Evolutionary conservation across 2,888 invertebrate genomes (phyloP).

Genomic region (Phengaris alcon): DNA sequence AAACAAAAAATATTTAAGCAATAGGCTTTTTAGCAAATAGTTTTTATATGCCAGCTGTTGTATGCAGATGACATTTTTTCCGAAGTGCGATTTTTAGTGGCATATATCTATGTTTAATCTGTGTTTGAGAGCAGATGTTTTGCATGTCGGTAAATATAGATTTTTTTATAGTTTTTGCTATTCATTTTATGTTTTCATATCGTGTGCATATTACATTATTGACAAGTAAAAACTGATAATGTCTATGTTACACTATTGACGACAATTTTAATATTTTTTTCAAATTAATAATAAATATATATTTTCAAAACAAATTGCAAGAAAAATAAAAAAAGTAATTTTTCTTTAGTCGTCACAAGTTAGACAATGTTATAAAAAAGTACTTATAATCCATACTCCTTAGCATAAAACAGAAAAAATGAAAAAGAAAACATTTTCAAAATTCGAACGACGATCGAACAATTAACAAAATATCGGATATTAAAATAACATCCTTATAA

Average conservation of each 20-base stretch:
- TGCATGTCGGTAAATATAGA: conserved; percentile 47
- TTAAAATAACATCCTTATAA: conserved; percentile 40
- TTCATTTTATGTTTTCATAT: conserved; percentile 20
- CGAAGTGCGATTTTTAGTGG: conserved; percentile 73
- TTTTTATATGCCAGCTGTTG: conserved; percentile 71
- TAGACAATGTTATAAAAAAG: not conserved
- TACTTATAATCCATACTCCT: not conserved
- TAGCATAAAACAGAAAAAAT: not conserved
- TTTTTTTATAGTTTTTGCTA: conserved; percentile 29
- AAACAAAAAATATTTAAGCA: conserved; percentile 51
- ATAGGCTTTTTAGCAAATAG: conserved; percentile 64
- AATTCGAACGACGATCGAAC: conserved; percentile 28
- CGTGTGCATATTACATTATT: not conserved
- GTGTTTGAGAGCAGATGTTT: conserved; percentile 72
- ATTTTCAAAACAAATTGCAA: too few relatives aligned
- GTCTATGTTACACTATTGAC: not conserved
- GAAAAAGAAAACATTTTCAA: conserved; percentile 39
- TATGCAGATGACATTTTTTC: conserved; percentile 78
- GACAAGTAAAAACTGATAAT: conserved; percentile 1
- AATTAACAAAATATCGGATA: conserved; percentile 29
- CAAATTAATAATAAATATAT: too few relatives aligned
- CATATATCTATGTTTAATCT: conserved; percentile 54
- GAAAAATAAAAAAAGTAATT: too few relatives aligned
- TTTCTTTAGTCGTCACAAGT: not conserved
- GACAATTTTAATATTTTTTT: not conserved